Conservation (phyloP, 2,113 vertebrate genomes). For the Neopipo cinnamomea region DNA sequence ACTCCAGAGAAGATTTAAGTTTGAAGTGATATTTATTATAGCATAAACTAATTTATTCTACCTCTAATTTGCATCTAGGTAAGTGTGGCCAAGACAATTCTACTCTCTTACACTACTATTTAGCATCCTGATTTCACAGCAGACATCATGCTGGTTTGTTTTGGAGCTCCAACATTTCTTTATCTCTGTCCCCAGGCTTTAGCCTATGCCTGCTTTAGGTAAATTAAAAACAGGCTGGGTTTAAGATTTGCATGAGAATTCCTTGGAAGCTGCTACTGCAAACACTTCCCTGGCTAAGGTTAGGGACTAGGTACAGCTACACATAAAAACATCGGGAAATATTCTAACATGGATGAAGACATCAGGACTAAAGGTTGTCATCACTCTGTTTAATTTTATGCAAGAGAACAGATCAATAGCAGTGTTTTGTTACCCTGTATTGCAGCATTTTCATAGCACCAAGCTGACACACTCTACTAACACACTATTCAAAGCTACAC, state of each 20-base stretch:
- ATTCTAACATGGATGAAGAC: neutral
- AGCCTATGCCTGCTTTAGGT: neutral
- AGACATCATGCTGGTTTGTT: neutral
- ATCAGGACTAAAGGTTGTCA: neutral
- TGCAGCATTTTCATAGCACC: neutral
- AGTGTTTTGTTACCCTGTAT: neutral
- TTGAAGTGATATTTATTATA: neutral
- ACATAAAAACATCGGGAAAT: neutral
- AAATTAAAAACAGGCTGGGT: neutral
- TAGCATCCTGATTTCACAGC: neutral
- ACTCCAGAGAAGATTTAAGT: neutral
- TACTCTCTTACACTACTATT: neutral
- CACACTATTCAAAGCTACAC: neutral
- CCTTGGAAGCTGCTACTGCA: neutral
- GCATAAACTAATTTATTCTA: neutral
- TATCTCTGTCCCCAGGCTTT: neutral
- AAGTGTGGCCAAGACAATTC: neutral
- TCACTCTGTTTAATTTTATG: neutral
- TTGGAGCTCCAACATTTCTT: neutral
- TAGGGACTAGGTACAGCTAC: neutral
- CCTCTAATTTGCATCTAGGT: neutral
- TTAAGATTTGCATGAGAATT: neutral
- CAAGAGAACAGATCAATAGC: neutral
- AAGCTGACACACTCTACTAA: neutral
- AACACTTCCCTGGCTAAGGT: neutral